Base-by-base conservation (phyloP, 1,140 invertebrate species). In the Cotesia glomerata region DNA sequence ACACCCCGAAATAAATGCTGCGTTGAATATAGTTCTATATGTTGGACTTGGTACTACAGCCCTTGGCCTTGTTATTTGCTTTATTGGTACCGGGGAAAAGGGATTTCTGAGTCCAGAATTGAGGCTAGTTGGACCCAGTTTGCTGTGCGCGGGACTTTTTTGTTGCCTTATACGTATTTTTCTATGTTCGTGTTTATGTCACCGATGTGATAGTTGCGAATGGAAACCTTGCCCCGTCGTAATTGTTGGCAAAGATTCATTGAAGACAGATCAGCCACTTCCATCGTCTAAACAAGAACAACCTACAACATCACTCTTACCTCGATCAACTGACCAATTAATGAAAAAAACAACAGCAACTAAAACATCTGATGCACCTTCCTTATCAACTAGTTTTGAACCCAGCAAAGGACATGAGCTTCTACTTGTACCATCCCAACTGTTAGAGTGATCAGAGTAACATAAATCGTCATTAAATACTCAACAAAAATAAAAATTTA, bases 81-180 rank as follows among this genome's bases (percentile, higher is more conserved):
- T 95, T 87, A 94, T 96, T 32, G 95, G 95, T 74, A 94, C 94
- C 63, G 94, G 95, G 74, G 95, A 96, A 85, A 95, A 95, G 86
- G 94, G 94, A 77, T 96, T 96, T 89, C 93, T 95, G 85, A 95
- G 94, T 62, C 90, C 93, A 52, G 94, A 95, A 82, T 87, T 96
- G 61, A 90, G 93, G 68, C 89, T 95, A 73, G 94, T 95, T 82
- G 95, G 94, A 51, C 95, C 95, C 51, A 92, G 93, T 52, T 90
- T 95, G 49, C 88, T 92, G 72, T 90, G 89, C 75, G 84, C 90
- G 66, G 90, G 90, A 65, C 79, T 90, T 65, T 83, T 90, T 51
- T 91, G 90, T 81, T 91, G 90, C 76, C 83, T 90, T 36, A 80
- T 91, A 71, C 87, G 90, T 58, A 89, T 91, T 54, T 81, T 90